Evolutionary conservation across 2,797 vertebrate species (phyloP).

Genomic region (Alca torda): DNA sequence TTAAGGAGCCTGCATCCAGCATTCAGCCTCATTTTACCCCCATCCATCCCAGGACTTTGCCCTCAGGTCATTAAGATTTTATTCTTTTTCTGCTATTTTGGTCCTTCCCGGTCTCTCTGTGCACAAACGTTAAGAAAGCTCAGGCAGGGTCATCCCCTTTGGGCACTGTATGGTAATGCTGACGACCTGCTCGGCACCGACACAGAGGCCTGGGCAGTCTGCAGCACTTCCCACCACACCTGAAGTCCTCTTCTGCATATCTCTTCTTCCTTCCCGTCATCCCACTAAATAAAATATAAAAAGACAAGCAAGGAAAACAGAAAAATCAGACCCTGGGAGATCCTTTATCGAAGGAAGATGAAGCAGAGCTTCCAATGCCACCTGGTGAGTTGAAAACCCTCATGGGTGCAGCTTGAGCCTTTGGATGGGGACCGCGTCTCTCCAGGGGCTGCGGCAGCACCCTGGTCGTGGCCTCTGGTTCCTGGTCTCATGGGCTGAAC

Average conservation of each 20-base stretch:
- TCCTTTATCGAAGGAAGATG: not conserved
- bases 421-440: not conserved
- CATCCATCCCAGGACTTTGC: not conserved
- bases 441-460: not conserved
- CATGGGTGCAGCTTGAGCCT: not conserved
- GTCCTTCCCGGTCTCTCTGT: not conserved
- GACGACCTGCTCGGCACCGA: not conserved
- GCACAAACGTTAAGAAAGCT: not conserved
- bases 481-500: not conserved
- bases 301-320: fast-evolving
- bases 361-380: not conserved
- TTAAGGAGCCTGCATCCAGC: not conserved
- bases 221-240: not conserved
- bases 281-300: not conserved
- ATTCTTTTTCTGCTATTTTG: not conserved
- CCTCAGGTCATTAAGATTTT: not conserved
- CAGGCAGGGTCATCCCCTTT: not conserved
- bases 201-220: not conserved
- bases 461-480: fast-evolving
- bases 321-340: fast-evolving
- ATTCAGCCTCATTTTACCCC: not conserved
- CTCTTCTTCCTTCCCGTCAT: not conserved
- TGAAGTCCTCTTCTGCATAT: not conserved
- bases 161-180: not conserved
- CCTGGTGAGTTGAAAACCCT: not conserved